Evolutionary conservation across 2,113 vertebrate genomes (phyloP), one percentile per base, ranked within the genome.

Genomic region (human): DNA sequence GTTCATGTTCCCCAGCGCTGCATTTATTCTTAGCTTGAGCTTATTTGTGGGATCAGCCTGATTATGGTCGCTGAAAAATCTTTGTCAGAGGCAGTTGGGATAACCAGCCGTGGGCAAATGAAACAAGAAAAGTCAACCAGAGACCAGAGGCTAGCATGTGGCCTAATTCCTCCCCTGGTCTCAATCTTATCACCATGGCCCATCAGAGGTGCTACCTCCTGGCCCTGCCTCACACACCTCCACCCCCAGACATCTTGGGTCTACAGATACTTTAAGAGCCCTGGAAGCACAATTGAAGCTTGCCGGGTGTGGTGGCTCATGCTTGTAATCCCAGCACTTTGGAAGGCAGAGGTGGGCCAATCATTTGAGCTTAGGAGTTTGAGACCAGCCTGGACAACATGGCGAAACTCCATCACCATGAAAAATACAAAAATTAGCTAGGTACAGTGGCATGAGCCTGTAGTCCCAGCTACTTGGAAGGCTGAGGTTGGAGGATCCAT

Each of bases 21-120:
- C 3, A 16, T 57, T 90, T 92, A 93, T 96, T 97, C 87, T 93
- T 75, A 90, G 68, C 80, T 82, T 55, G 85, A 93, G 68, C 61
- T 95, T 61, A 87, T 79, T 72, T 90, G 52, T 20, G n/a, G 64
- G 48, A 59, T 78, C 2, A 3, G 70, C 94, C 81, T 72, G 87
- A 40, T 82, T 76, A 57, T 17, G 48, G 78, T 85, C 82, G 70
- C 84, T 73, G 57, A 92, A 57, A 93, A 92, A 35, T 82, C n/a
- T 85, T 68, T 82, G 70, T 82, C 27, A 45, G 40, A 18, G 72
- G 66, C 72, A 81, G 57, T 43, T 66, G 52, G 78, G 86, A 82
- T 23, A 83, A 83, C 50, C 66, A 87, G 23, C 55, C 48, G 4
- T 7, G 0, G 27, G 5, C 79, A 78, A 64, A 2, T 22, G 32